These are phyloP conservation scores for Chionomys nivalis DNA, from an alignment of 2,113 vertebrate species.

Conservation along the genomic window DNA sequence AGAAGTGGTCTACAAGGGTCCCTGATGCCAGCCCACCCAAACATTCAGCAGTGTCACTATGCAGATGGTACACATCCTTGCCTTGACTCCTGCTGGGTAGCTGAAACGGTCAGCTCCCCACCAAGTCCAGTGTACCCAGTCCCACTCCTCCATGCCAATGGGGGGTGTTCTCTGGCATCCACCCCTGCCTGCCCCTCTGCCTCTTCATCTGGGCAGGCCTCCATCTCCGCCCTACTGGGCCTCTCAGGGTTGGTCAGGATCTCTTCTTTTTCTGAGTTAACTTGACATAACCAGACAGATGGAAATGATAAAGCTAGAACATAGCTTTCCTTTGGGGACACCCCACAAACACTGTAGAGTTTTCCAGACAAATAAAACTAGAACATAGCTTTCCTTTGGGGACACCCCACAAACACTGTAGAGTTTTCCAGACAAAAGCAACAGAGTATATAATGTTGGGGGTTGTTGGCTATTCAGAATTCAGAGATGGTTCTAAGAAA, in stretches of 20 bases:
- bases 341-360: conserved; percentile 79
- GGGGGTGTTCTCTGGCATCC: neutral
- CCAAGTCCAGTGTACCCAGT: neutral
- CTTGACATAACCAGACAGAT: conserved; percentile 82
- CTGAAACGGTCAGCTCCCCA: neutral
- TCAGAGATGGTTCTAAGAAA: conserved; percentile 80
- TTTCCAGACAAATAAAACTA: conserved; percentile 82
- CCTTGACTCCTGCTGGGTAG: neutral
- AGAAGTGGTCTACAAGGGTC: neutral
- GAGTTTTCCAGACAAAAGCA: conserved; percentile 81
- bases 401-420: conserved; percentile 78
- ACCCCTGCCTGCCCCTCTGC: neutral
- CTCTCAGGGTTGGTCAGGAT: conserved; percentile 78
- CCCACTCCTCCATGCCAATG: conserved; percentile 6
- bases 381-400: conserved; percentile 71
- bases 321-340: conserved; percentile 73
- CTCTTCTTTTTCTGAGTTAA: conserved; percentile 79
- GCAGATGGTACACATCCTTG: conserved; percentile 1
- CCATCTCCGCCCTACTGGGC: conserved; percentile 69
- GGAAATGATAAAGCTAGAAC: conserved; percentile 81
- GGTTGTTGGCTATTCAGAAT: conserved; percentile 80
- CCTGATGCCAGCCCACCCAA: neutral
- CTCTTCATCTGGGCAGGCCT: conserved; percentile 60
- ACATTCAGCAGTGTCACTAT: conserved; percentile 23
- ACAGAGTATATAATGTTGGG: conserved; percentile 72